A percentile compares a stretch with the other conserved stretches of the same genome.
These are phyloP conservation scores for Phalacrocorax aristotelis DNA, from an alignment of 2,113 vertebrate species.

Conservation along the genomic window DNA sequence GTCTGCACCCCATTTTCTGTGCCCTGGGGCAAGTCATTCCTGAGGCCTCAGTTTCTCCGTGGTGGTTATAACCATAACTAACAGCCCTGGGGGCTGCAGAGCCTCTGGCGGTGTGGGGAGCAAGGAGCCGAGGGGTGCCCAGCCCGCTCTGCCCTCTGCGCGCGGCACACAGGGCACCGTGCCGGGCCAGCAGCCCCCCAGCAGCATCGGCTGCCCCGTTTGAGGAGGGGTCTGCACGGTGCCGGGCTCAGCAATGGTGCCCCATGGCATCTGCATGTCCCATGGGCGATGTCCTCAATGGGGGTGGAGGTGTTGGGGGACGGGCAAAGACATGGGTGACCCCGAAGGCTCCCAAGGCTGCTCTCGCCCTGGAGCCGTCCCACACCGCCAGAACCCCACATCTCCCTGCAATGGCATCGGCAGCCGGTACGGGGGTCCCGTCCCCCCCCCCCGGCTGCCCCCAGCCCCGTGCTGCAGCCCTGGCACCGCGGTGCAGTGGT, in stretches of 20 bases:
- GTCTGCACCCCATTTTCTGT: not conserved
- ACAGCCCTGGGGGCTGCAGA: not conserved
- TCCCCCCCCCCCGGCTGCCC: not conserved
- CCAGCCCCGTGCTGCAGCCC: not conserved
- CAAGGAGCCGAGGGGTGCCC: not conserved
- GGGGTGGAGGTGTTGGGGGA: not conserved
- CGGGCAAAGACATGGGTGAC: not conserved
- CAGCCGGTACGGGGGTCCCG: not conserved
- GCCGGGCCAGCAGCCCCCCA: not conserved
- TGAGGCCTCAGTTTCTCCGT: not conserved
- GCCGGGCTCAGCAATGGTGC: not conserved
- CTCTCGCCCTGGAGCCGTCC: not conserved
- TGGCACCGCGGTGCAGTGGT: not conserved
- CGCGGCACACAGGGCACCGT: not conserved
- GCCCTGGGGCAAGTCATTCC: not conserved
- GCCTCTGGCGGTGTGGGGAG: accelerated
- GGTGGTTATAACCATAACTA: not conserved
- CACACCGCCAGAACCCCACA: accelerated
- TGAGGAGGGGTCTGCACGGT: accelerated
- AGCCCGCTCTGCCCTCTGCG: accelerated
- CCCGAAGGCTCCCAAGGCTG: not conserved
- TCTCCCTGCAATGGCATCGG: accelerated
- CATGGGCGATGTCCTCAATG: accelerated
- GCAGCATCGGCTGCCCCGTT: not conserved
- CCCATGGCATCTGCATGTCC: not conserved